Base-by-base conservation (phyloP, 2,797 vertebrate species). In the Danio jaintianensis region DNA sequence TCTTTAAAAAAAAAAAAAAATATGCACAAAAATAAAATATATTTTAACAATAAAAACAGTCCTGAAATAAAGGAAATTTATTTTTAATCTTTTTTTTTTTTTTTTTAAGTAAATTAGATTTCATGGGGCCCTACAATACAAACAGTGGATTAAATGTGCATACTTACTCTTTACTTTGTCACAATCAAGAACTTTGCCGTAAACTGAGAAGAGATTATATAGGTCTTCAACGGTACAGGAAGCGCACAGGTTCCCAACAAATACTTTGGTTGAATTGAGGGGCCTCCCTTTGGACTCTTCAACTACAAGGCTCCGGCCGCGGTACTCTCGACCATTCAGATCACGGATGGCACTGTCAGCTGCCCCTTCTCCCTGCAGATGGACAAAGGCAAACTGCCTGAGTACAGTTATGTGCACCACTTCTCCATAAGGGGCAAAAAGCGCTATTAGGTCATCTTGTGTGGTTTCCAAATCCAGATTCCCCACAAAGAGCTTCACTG, bases 241-340 rank as follows among this genome's bases (percentile, higher is more conserved):
- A 59, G 96, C 94, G 10, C 96, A 96, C 43, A 98, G 95, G 87
- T 98, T 99, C 15, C 97, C 96, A 79, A 99, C 96, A 93, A 97
- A 98, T 80, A 99, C 95, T 93, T 98, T 98, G 85, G 96, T 97
- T 80, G 97, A 98, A 89, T 97, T 96, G n/a, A 96, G 94, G 74
- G 96, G 96, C 47, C 96, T 93, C 5, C 96, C 96, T 59, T 96
- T 95, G 0, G 97, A 98, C 80, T 97, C 96, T 88, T 98, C 97
- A 4, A 98, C 97, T 83, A 97, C 95, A 83, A 99, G 92, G 80
- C 94, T 96, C 81, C 96, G 94, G 56, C 97, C 96, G 88, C 95
- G 93, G 61, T 97, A 95, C 82, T 97, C 96, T 88, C 95, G 96
- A 55, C 97, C 96, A 91, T 97, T 96, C 42, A 98, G 94, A 88